Base-by-base conservation (phyloP, 1,140 invertebrate genomes). In the Drosophila tsacasi region DNA sequence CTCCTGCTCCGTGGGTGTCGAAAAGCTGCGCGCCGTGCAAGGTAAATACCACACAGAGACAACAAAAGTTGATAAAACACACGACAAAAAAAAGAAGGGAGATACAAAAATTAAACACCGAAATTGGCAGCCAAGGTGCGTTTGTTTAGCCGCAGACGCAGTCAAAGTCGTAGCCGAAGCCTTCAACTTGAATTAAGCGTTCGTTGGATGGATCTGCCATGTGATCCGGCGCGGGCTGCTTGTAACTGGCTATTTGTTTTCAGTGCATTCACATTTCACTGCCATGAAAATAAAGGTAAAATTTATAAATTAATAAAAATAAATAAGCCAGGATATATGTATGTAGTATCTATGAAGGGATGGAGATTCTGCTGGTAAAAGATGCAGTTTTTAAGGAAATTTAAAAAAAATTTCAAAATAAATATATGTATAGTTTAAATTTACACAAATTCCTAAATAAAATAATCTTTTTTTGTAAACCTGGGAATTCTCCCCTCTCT, bases 91-190 rank as follows among this genome's bases (percentile, higher is more conserved):
- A 10, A 32, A 12, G 13, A 13, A 13, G 13, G 12, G 13, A 37
- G 13, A 37, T 37, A 13, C 4, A 73, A 62, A 79, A 50, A 80
- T 68, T 59, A 54, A 83, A 77, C 47, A 82, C 42, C 58, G 61
- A 85, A 85, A 81, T 85, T 81, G 82, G 73, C 77, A 80, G 76
- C 81, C 81, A 84, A 84, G 81, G 81, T 84, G 82, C 78, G 78
- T 75, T 85, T 85, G 67, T 78, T 85, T 81, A 85, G 82, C 69
- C 82, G 47, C 60, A 39, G 52, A 71, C 15, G 23, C 42, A 46
- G n/a, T 9, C 30, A 19, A 6, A 84, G 82, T 61, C 81, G 47
- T 52, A 32, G 50, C 13, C 54, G 54, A 72, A 87, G 71, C 83
- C 83, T 86, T 86, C 83, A 86, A 86, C 83, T 86, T 87, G 80